A percentile compares a stretch with the other conserved stretches of the same genome.
Conservation (phyloP, 1,140 invertebrate genomes). For the Bicyclus anynana region DNA sequence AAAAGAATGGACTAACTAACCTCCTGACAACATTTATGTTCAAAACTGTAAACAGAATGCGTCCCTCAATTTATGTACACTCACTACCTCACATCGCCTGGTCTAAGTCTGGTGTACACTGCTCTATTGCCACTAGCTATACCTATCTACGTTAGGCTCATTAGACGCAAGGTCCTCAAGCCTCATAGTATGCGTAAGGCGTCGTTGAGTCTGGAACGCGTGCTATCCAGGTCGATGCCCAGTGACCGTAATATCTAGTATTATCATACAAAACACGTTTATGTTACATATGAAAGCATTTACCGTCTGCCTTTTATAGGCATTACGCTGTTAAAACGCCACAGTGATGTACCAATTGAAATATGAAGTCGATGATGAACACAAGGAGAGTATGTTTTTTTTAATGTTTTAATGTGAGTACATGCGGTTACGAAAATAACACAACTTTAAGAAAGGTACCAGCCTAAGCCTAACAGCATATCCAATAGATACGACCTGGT, state of each 20-base stretch:
- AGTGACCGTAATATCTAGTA: conserved; percentile 29
- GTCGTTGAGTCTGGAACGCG: conserved; percentile 45
- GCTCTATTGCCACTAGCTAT: no score
- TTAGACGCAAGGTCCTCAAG: conserved; percentile 20
- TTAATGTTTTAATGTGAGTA: no score
- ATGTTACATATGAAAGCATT: conserved; percentile 9
- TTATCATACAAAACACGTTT: conserved; percentile 28
- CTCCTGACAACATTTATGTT: no score
- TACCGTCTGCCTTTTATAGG: conserved; percentile 9
- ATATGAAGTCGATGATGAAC: background rate
- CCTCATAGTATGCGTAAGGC: conserved; percentile 36
- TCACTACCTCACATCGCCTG: no score
- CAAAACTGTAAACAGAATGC: no score
- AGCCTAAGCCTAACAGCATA: no score
- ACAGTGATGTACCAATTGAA: background rate
- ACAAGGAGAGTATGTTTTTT: background rate
- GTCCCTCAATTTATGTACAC: no score
- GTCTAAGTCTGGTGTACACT: no score
- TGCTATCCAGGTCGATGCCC: conserved; percentile 42
- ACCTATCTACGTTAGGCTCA: background rate
- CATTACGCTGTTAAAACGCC: background rate
- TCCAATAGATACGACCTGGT: no score
- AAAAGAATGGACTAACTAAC: no score
- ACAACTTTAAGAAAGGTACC: no score
- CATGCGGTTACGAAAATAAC: no score